Conservation (phyloP, 1,140 invertebrate species). For the Drosophila athabasca region DNA sequence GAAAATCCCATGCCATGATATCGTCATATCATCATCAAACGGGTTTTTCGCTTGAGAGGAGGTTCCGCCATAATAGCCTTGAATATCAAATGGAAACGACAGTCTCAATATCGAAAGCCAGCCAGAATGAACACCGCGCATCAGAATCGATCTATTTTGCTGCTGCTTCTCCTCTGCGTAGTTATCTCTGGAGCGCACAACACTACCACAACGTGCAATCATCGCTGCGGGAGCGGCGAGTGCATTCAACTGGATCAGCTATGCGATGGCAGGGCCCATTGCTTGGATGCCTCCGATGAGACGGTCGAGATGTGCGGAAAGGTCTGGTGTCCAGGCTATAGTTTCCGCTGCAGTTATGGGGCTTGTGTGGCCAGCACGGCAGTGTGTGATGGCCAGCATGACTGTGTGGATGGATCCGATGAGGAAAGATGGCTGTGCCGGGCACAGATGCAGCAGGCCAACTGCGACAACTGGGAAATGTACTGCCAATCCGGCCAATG, state of each 20-base stretch:
- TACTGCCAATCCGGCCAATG: conserved; percentile 44
- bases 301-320: conserved; percentile 84
- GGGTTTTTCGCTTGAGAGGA: conserved; percentile 8
- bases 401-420: conserved; percentile 89
- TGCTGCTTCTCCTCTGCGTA: conserved; percentile 9
- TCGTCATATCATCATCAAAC: conserved; percentile 34
- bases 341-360: conserved; percentile 86
- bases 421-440: conserved; percentile 47
- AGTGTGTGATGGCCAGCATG: conserved; percentile 85
- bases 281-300: conserved; percentile 86
- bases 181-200: background rate
- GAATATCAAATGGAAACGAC: conserved; percentile 4
- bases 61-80: conserved; percentile 12
- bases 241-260: conserved; percentile 53
- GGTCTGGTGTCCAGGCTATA: conserved; percentile 80
- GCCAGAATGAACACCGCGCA: conserved; percentile 18
- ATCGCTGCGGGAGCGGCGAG: conserved; percentile 33
- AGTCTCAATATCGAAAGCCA: conserved; percentile 20
- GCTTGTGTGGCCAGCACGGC: conserved; percentile 85
- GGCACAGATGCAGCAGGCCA: conserved; percentile 42
- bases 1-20: conserved; percentile 32
- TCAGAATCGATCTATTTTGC: conserved; percentile 1
- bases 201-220: conserved; percentile 6
- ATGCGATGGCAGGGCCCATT: conserved; percentile 86
- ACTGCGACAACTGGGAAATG: conserved; percentile 48